Conservation (phyloP, 1,140 invertebrate genomes). For the Anastrepha obliqua region DNA sequence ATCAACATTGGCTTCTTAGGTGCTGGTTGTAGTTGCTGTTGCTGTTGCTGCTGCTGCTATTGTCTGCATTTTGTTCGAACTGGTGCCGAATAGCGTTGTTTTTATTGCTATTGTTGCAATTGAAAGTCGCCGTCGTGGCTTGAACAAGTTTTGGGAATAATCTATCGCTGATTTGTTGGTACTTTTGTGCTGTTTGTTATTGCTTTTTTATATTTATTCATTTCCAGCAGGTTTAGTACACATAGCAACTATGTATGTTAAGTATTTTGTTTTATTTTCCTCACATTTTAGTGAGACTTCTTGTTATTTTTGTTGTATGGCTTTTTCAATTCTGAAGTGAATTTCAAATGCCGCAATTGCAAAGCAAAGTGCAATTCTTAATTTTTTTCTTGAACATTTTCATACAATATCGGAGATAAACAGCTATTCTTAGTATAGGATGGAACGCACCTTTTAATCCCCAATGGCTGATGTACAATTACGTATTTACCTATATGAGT, state of each 20-base stretch:
- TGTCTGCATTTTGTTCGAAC: conserved; percentile 20
- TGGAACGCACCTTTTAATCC: background rate
- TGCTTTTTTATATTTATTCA: background rate
- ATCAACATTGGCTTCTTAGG: background rate
- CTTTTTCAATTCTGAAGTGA: background rate
- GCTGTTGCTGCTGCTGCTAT: background rate
- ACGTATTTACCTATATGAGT: background rate
- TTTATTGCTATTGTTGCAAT: conserved; percentile 36
- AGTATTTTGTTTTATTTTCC: background rate
- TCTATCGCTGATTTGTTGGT: conserved; percentile 15
- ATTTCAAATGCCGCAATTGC: background rate
- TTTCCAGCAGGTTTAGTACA: conserved; percentile 4
- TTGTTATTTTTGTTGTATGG: background rate
- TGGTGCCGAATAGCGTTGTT: background rate
- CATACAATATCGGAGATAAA: background rate
- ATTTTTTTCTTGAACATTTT: conserved; percentile 35
- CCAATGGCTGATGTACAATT: background rate
- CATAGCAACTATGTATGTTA: conserved; percentile 8
- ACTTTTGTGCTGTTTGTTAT: background rate
- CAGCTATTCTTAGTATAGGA: background rate
- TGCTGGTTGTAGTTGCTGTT: background rate
- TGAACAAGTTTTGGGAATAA: conserved; percentile 43
- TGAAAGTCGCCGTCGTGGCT: conserved; percentile 36
- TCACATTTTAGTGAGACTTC: background rate
- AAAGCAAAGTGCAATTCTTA: conserved; percentile 29